Conservation (phyloP, 2,888 invertebrate genomes). For the Xylota segnis region DNA sequence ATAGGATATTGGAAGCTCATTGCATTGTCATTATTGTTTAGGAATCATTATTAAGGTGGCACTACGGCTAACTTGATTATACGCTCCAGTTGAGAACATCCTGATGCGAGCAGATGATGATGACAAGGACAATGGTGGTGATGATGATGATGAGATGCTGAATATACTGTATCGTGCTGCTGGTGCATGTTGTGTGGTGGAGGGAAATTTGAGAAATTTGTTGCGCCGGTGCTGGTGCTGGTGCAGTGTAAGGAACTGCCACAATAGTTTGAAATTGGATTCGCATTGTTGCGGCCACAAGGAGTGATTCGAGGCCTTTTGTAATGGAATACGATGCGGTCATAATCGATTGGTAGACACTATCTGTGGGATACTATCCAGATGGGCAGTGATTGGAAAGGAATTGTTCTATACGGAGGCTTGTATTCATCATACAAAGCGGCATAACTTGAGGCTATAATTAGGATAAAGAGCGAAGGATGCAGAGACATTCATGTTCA, state of each 20-base stretch:
- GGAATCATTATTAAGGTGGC: conserved; percentile 40
- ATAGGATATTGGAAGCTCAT: conserved; percentile 72
- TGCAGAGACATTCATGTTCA: too few relatives aligned
- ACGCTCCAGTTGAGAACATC: conserved; percentile 60
- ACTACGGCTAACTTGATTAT: conserved; percentile 68
- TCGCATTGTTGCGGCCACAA: conserved; percentile 66
- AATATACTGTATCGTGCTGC: not conserved
- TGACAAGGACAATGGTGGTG: conserved; percentile 21
- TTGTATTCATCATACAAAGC: too few relatives aligned
- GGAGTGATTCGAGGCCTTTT: conserved; percentile 48
- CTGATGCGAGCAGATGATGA: conserved; percentile 30
- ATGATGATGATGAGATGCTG: not conserved
- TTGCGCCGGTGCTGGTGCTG: conserved; percentile 42
- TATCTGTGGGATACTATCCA: conserved; percentile 21
- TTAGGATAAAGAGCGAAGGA: not conserved
- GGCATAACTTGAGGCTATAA: not conserved
- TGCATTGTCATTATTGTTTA: conserved; percentile 62
- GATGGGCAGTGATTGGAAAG: conserved; percentile 32
- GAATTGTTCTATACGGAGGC: conserved; percentile 11
- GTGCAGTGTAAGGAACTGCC: conserved; percentile 26
- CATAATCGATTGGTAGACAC: conserved; percentile 49
- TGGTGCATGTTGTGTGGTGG: conserved; percentile 32
- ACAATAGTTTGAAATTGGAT: conserved; percentile 67
- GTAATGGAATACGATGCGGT: conserved; percentile 45
- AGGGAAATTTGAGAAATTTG: conserved; percentile 61